Conservation (phyloP, 2,113 vertebrate genomes). For the Sorex araneus region DNA sequence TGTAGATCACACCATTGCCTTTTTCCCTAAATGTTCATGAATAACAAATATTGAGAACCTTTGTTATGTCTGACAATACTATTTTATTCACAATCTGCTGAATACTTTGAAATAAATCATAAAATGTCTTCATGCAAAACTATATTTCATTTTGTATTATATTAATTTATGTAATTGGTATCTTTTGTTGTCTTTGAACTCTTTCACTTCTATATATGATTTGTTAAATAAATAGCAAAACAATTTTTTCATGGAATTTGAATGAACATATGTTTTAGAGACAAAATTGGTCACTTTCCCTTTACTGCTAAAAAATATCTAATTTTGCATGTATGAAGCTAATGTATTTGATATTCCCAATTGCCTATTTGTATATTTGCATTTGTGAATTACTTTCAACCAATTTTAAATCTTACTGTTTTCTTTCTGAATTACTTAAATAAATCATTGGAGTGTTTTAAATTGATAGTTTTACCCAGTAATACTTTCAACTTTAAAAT, state of each 20-base stretch:
- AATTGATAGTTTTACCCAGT: background rate
- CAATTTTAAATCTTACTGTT: background rate
- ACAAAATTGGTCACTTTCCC: background rate
- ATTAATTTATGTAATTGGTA: background rate
- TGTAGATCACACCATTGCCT: no score
- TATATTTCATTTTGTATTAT: background rate
- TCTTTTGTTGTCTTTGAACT: background rate
- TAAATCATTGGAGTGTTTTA: background rate
- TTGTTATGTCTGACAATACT: background rate
- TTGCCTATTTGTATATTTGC: background rate
- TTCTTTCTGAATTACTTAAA: background rate
- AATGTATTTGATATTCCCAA: no score
- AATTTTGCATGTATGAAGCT: no score
- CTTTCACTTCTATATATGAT: background rate
- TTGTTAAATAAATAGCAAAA: background rate
- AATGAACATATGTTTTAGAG: background rate
- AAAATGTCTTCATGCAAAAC: background rate
- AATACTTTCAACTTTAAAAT: background rate
- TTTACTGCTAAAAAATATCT: background rate
- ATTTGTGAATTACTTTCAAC: background rate
- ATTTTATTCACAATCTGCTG: constrained; percentile 11
- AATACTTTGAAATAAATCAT: background rate
- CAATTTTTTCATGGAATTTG: background rate
- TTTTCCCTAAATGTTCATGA: background rate
- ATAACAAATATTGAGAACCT: constrained; percentile 6